Evolutionary conservation across 2,888 invertebrate species (phyloP).

Genomic region (Heterodera filipjevi): DNA sequence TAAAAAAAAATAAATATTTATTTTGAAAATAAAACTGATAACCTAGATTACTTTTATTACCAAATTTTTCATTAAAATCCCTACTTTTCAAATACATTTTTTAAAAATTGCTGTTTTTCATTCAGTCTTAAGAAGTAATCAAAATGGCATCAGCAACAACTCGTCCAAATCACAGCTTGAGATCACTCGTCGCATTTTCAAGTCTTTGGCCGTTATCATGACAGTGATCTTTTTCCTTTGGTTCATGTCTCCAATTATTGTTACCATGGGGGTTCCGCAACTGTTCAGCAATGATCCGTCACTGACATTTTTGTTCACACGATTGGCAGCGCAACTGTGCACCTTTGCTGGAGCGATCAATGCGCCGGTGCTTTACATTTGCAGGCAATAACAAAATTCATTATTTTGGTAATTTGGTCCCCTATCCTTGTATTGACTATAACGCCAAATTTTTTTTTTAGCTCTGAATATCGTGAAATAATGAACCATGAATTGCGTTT

Average conservation of each 20-base stretch:
- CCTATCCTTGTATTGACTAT: too few relatives aligned
- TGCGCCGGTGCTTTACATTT: constrained; percentile 9
- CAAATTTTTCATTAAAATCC: too few relatives aligned
- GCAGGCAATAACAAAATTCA: neutral
- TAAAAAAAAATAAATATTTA: neutral
- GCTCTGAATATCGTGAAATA: constrained; percentile 20
- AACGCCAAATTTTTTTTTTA: neutral
- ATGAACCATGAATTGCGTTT: constrained; percentile 22
- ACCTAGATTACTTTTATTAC: too few relatives aligned
- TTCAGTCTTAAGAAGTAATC: neutral
- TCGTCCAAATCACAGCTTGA: neutral
- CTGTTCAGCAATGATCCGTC: constrained; percentile 7
- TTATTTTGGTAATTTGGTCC: neutral
- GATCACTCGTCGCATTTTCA: constrained; percentile 8
- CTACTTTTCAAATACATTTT: too few relatives aligned
- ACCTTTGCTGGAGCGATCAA: neutral
- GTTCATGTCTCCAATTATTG: neutral
- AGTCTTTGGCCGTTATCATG: neutral
- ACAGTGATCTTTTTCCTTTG: neutral
- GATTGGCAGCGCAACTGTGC: neutral
- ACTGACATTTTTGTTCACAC: neutral
- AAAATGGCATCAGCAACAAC: neutral
- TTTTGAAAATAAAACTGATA: too few relatives aligned
- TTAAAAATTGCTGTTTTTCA: too few relatives aligned
- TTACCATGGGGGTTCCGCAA: neutral